phyloP scores from a whole-genome alignment of 2,888 invertebrate species.

The Acrobasis suavella region DNA sequence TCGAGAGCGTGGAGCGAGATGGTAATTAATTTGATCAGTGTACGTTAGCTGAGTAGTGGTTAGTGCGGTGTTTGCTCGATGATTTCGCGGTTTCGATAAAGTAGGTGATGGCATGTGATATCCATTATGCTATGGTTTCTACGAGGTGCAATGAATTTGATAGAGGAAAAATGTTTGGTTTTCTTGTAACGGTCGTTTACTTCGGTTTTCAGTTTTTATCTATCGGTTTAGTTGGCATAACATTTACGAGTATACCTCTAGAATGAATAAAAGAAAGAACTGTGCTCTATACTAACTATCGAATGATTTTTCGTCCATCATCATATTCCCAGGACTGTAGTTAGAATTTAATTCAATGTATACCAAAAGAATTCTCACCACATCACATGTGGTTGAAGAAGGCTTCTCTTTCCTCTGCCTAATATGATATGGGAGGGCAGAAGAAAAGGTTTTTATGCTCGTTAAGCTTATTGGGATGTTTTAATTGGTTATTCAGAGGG shows the following conservation, averaged over 20 bases:
- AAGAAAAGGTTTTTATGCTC: too few species aligned
- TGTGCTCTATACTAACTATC: too few species aligned
- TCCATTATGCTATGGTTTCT: slow-evolving; percentile 20
- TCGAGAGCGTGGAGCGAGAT: slow-evolving; percentile 63
- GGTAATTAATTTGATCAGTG: slow-evolving; percentile 80
- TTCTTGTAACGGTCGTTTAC: not conserved
- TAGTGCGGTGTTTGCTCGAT: slow-evolving; percentile 52
- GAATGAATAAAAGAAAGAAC: not conserved
- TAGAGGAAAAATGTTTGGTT: slow-evolving; percentile 4
- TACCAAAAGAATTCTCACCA: too few species aligned
- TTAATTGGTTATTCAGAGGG: too few species aligned
- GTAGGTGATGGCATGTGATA: slow-evolving; percentile 25
- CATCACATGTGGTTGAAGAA: too few species aligned
- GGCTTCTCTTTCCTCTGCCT: too few species aligned
- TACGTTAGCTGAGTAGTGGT: slow-evolving; percentile 56
- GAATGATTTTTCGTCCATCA: too few species aligned
- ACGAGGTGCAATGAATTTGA: slow-evolving; percentile 10
- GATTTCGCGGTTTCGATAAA: slow-evolving; percentile 39
- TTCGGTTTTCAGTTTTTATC: not conserved
- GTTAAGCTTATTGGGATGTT: too few species aligned
- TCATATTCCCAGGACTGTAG: too few species aligned
- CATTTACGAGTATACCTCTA: not conserved
- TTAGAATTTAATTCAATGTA: too few species aligned
- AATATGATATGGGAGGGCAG: too few species aligned
- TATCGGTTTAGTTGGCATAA: not conserved